phyloP scores from a whole-genome alignment of 2,113 vertebrate genomes.

The Lepus americanus region DNA sequence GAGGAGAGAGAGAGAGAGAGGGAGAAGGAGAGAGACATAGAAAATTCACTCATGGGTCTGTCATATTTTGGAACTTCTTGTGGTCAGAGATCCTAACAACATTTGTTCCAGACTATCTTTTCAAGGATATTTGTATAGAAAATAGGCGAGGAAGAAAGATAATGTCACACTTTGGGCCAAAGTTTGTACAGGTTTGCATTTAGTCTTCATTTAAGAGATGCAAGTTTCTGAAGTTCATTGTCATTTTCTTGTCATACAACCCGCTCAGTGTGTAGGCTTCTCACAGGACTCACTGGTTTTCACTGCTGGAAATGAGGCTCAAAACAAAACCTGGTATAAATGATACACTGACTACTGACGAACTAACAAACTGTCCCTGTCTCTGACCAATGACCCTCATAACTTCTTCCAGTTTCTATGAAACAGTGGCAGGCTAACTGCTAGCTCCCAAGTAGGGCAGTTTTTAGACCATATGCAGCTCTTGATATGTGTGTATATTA shows the following conservation, averaged over 20 bases:
- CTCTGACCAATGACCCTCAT: not conserved
- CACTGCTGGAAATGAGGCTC: not conserved
- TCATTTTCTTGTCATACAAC: not conserved
- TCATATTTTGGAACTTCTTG: not conserved
- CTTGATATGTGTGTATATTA: not conserved
- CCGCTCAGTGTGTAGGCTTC: not conserved
- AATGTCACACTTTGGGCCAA: not conserved
- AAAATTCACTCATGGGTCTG: not conserved
- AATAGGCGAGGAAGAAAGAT: not conserved
- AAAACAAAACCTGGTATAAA: not conserved
- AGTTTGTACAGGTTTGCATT: not conserved
- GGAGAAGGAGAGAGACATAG: too few species aligned
- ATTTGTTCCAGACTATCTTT: not conserved
- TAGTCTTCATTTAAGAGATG: not conserved
- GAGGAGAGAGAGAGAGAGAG: too few species aligned
- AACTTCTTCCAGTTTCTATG: not conserved
- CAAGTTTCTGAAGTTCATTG: not conserved
- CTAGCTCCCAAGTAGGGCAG: not conserved
- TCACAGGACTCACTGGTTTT: too few species aligned
- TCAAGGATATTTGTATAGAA: not conserved
- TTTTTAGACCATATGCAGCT: not conserved
- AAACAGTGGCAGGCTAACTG: not conserved
- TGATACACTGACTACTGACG: not conserved
- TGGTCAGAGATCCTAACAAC: not conserved
- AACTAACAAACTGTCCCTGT: not conserved